phyloP scores from a whole-genome alignment of 2,888 invertebrate species.

The Melieria picta region DNA sequence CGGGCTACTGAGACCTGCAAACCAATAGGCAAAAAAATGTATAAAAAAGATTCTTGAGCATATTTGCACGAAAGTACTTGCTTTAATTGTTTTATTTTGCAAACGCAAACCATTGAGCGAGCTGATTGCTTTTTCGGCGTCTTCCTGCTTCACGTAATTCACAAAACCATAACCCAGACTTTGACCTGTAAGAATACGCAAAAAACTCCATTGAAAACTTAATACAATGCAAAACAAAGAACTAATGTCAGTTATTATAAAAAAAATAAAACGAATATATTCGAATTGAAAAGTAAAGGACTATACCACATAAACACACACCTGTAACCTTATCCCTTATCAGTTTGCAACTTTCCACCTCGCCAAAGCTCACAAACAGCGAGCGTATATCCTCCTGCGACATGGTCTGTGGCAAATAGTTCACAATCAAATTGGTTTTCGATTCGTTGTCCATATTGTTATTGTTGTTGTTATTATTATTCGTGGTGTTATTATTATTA shows the following conservation, averaged over 20 bases:
- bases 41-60: neutral
- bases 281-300: too few species aligned
- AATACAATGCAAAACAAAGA: neutral
- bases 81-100: conserved; percentile 99
- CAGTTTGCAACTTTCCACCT: conserved; percentile 97
- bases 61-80: conserved; percentile 60
- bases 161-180: conserved; percentile 99
- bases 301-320: conserved; percentile 59
- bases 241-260: neutral
- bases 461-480: conserved; percentile 46
- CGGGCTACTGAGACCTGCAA: conserved; percentile 81
- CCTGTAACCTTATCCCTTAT: conserved; percentile 96
- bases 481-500: conserved; percentile 69
- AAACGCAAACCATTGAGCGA: conserved; percentile 97
- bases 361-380: conserved; percentile 93
- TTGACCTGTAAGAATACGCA: conserved; percentile 75
- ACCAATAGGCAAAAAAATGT: neutral
- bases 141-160: conserved; percentile 97
- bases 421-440: conserved; percentile 94
- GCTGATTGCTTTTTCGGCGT: conserved; percentile 98
- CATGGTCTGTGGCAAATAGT: conserved; percentile 94
- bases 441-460: conserved; percentile 73
- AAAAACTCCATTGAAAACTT: neutral
- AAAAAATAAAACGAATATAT: too few species aligned
- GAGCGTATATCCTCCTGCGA: conserved; percentile 95